A percentile compares a stretch with the other conserved stretches of the same genome.
phyloP scores from a whole-genome alignment of 2,888 invertebrate genomes.

The Chrysotoxum bicinctum region DNA sequence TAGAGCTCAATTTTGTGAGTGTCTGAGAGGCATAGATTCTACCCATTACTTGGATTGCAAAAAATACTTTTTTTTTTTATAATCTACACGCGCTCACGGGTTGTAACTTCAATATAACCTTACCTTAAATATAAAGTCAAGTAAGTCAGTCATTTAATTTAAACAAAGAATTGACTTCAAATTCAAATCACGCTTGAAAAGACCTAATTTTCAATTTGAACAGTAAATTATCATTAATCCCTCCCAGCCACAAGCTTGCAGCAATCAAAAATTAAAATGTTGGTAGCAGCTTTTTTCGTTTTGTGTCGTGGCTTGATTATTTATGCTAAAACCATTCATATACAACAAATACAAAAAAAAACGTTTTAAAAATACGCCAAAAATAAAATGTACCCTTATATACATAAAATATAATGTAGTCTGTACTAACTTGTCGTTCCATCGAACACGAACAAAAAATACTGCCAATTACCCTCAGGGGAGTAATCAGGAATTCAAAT shows the following conservation, averaged over 20 bases:
- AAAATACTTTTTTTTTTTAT: too few species aligned
- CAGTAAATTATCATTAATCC: not conserved
- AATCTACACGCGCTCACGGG: too few species aligned
- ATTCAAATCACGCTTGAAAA: not conserved
- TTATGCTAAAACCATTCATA: not conserved
- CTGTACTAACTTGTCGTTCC: not conserved
- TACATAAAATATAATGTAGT: not conserved
- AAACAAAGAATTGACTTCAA: too few species aligned
- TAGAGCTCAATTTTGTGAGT: too few species aligned
- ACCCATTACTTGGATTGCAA: too few species aligned
- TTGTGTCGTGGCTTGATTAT: not conserved
- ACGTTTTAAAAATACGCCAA: not conserved
- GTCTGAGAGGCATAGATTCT: too few species aligned
- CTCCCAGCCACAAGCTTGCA: not conserved
- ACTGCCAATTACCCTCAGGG: constrained; percentile 17
- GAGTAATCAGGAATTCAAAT: constrained; percentile 63
- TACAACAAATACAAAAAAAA: not conserved
- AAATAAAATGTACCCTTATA: not conserved
- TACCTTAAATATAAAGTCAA: too few species aligned
- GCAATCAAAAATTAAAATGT: constrained; percentile 16
- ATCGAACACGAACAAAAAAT: not conserved
- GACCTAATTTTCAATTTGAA: not conserved
- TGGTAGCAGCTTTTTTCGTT: not conserved
- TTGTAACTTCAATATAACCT: too few species aligned
- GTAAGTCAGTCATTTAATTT: too few species aligned